phyloP scores from a whole-genome alignment of 35 echinoderm and acorn worm genomes.

The Heliocidaris erythrogramma region DNA sequence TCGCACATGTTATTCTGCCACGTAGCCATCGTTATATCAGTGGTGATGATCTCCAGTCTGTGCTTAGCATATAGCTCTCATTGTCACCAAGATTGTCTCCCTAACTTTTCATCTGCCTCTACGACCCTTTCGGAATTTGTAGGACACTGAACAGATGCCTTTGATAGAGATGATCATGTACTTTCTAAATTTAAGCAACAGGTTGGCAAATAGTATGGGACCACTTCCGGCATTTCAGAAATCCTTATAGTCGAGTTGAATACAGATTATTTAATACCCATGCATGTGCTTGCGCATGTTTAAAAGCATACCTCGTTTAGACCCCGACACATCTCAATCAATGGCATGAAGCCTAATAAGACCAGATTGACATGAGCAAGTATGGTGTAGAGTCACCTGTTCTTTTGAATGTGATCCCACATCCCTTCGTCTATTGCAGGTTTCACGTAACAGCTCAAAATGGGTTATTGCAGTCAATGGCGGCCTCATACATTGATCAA shows the following conservation, averaged over 20 bases:
- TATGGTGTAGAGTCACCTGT: neutral
- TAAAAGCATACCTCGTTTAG: neutral
- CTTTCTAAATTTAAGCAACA: neutral
- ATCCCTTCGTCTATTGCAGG: neutral
- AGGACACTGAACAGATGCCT: neutral
- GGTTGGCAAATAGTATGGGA: neutral
- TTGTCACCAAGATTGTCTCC: neutral
- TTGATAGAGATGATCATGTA: neutral
- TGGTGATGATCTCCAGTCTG: neutral
- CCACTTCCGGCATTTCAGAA: neutral
- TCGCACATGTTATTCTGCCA: constrained; percentile 6
- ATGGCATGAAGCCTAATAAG: neutral
- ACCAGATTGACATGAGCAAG: neutral
- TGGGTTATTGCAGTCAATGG: neutral
- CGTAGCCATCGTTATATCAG: neutral
- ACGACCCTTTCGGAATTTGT: neutral
- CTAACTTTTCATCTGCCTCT: neutral
- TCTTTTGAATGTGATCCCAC: neutral
- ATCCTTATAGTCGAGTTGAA: neutral
- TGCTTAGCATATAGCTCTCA: neutral
- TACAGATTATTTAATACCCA: neutral
- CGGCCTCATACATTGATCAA: neutral
- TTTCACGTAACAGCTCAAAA: neutral
- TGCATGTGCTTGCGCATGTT: neutral
- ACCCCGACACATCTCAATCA: neutral